phyloP scores from a whole-genome alignment of 2,113 vertebrate species.

The Carollia perspicillata region DNA sequence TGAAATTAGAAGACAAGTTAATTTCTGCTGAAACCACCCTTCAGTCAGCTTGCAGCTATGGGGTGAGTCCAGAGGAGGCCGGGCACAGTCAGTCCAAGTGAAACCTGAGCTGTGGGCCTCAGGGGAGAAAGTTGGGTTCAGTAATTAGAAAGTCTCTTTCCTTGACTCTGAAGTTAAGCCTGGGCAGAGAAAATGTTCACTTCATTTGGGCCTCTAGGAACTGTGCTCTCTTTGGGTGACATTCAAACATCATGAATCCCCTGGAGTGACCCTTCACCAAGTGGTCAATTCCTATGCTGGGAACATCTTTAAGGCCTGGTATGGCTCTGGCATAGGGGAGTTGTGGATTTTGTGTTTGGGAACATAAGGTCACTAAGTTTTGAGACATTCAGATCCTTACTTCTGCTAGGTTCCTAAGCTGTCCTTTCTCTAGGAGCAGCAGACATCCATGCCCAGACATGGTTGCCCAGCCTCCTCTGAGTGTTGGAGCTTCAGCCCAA shows the following conservation, averaged over 20 bases:
- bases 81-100: not conserved
- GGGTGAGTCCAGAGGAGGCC: too few species aligned
- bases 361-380: not conserved
- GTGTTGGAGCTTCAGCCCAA: not conserved
- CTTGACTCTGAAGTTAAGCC: not conserved
- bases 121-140: not conserved
- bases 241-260: not conserved
- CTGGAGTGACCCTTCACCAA: not conserved
- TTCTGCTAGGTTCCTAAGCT: not conserved
- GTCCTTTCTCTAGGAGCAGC: not conserved
- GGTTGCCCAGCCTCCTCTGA: not conserved
- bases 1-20: not conserved
- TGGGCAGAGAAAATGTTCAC: too few species aligned
- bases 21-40: not conserved
- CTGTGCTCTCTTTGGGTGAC: not conserved
- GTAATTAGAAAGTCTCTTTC: not conserved
- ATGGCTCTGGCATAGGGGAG: not conserved
- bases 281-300: not conserved
- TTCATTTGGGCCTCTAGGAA: not conserved
- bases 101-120: not conserved
- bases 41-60: not conserved
- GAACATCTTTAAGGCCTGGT: not conserved
- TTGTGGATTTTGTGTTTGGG: not conserved
- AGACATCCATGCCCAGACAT: not conserved
- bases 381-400: not conserved